phyloP scores from a whole-genome alignment of 2,888 invertebrate genomes.

The Eulithis prunata region DNA sequence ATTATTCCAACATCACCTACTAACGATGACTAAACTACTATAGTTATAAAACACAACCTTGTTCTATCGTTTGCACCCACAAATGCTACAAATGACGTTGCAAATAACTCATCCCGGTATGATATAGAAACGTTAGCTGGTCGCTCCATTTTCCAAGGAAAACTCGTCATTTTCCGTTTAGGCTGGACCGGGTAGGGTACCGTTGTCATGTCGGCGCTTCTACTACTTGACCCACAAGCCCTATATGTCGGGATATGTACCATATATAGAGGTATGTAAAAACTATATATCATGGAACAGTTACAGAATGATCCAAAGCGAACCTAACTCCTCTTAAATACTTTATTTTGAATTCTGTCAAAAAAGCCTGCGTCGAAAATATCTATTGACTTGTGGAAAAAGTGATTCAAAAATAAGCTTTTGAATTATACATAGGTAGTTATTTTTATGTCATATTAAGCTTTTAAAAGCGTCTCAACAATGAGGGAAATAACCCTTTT shows the following conservation, averaged over 20 bases:
- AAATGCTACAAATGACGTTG: background rate
- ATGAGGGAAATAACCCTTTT: background rate
- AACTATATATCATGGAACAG: no score
- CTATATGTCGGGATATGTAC: background rate
- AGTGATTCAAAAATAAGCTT: no score
- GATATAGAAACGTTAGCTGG: conserved; percentile 3
- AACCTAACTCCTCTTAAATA: no score
- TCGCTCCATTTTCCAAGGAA: conserved; percentile 41
- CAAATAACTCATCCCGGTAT: conserved; percentile 19
- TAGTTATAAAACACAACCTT: background rate
- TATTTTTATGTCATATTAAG: background rate
- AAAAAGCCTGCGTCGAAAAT: no score
- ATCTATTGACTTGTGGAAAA: no score
- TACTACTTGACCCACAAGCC: background rate
- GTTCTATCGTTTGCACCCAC: background rate
- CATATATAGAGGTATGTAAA: no score
- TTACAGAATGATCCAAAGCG: no score
- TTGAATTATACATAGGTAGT: background rate
- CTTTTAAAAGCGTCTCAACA: background rate
- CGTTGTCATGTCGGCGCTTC: conserved; percentile 29
- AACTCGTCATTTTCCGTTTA: conserved; percentile 37
- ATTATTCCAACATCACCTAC: no score
- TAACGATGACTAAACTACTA: no score
- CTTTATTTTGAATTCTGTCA: no score
- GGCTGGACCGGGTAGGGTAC: conserved; percentile 17